phyloP scores from a whole-genome alignment of 2,888 invertebrate genomes.

The Euzophera pinguis region DNA sequence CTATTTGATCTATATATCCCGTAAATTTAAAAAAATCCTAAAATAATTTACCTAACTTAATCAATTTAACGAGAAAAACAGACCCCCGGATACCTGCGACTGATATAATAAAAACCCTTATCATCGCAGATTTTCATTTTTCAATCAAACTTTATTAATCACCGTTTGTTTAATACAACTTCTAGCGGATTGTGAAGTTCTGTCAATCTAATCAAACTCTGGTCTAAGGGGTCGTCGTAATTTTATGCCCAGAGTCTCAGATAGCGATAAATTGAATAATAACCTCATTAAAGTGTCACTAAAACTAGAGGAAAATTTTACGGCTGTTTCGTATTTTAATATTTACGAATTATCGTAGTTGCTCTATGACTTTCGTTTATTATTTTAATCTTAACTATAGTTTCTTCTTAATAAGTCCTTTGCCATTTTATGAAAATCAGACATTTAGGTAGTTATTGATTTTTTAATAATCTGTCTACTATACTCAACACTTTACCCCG shows the following conservation, averaged over 20 bases:
- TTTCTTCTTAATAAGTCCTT: too few relatives aligned
- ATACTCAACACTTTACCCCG: too few relatives aligned
- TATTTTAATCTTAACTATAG: too few relatives aligned
- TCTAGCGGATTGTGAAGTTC: slow-evolving; percentile 40
- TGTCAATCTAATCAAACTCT: slow-evolving; percentile 43
- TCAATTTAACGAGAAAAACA: too few relatives aligned
- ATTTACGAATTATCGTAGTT: background rate
- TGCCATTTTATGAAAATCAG: too few relatives aligned
- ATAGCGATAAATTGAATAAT: slow-evolving; percentile 2
- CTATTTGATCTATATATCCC: too few relatives aligned
- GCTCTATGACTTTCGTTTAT: too few relatives aligned
- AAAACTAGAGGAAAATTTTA: background rate
- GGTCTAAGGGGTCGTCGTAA: slow-evolving; percentile 31
- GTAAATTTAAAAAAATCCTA: too few relatives aligned
- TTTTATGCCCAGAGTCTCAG: slow-evolving; percentile 8
- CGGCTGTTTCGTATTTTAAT: background rate
- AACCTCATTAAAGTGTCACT: background rate
- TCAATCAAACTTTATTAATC: slow-evolving; percentile 59
- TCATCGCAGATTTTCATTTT: slow-evolving; percentile 49
- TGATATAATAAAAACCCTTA: slow-evolving; percentile 52
- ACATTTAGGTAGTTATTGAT: too few relatives aligned
- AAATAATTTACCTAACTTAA: too few relatives aligned
- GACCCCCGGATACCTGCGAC: slow-evolving; percentile 31
- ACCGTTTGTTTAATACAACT: slow-evolving; percentile 48
- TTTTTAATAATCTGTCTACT: too few relatives aligned